Base-by-base conservation (phyloP, 2,888 invertebrate species). In the Lepidochitona cinerea region DNA sequence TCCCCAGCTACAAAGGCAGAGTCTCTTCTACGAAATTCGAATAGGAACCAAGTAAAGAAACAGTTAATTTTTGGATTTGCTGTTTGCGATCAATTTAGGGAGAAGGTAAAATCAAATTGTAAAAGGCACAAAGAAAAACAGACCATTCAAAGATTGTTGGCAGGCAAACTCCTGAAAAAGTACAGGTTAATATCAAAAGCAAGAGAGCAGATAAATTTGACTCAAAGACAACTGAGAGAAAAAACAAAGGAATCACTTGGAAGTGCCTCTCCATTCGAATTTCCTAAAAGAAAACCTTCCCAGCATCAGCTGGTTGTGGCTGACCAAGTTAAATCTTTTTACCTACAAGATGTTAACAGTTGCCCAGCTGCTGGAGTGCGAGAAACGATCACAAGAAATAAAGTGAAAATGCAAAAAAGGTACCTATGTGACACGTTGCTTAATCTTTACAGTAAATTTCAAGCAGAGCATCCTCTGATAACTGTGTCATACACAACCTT, bases 401-500 rank as follows among this genome's bases (percentile, higher is more conserved):
- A 75, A 53, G 64, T 65, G 3, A 79, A 80, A 37, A 78, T 70
- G 53, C 80, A 79, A 37, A 76, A 75, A 49, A 29, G 76, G 1
- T 64, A 80, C 6, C 67, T 80, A 4, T 68, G 18, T 36, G 78
- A 78, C 29, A 72, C 75, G 2, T 26, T 79, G 68, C 59, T 72
- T 65, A 74, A 73, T 52, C 72, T 81, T 0, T 72, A 79, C 59
- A 14, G 32, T 3, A 80, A 81, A 72, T 79, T 52, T 70, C 0
- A 66, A 2, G 18, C 68, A 6, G 72, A 80, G 53, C 71, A 75
- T 41, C 65, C 71, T 37, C 9, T 18, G 3, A 35, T 35, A 0
- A 71, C 68, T 53, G 89, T 79, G 5, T 75, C 73, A 23, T 79
- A 81, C 52, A 68, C 79, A 0, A 26, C 69, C 6, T 80, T 82